Evolutionary conservation across 2,113 vertebrate species (phyloP), one percentile per base, ranked within the genome.

Genomic region (Alethe castanea): DNA sequence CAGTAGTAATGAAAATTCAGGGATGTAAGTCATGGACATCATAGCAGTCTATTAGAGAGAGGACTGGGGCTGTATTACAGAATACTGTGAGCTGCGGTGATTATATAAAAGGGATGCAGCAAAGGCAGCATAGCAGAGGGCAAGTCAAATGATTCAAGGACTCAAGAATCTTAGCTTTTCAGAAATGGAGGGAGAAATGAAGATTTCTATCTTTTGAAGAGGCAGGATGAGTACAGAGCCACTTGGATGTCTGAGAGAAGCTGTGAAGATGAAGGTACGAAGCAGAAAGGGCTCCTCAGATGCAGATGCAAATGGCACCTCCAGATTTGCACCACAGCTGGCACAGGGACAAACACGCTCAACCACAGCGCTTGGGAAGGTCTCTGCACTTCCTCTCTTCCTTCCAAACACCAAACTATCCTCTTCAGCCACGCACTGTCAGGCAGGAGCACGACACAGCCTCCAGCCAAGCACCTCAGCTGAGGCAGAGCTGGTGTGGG

Each of bases 11-110:
- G 96, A 96, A 96, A 96, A 97, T 96, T 96, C 92, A 95, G 90
- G 92, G 80, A 95, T 96, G 93, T 92, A 96, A 97, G 94, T 97
- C 95, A 96, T 96, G 93, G 95, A 94, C 93, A 97, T 94, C 92
- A 96, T 74, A 95, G 95, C 82, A 92, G 82, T 88, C 94, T 95
- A 90, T 96, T 92, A 95, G 92, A 88, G 87, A 87, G 86, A 88
- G 47, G 67, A 94, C 86, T 86, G 77, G 69, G 95, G 88, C 88
- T 94, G 88, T 72, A 86, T 86, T 94, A 96, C 70, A 78, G 92
- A 90, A 96, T 94, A 88, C 82, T 72, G 92, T 2, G 69, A 96
- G 90, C 80, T 84, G 94, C 1, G 35, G 88, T 81, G 88, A 93
- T 96, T 90, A 96, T 74, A 95, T 93, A 79, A 96, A 96, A 96